Evolutionary conservation across 2,113 vertebrate genomes (phyloP), one percentile per base, ranked within the genome.

Genomic region (Synodontis membranacea): DNA sequence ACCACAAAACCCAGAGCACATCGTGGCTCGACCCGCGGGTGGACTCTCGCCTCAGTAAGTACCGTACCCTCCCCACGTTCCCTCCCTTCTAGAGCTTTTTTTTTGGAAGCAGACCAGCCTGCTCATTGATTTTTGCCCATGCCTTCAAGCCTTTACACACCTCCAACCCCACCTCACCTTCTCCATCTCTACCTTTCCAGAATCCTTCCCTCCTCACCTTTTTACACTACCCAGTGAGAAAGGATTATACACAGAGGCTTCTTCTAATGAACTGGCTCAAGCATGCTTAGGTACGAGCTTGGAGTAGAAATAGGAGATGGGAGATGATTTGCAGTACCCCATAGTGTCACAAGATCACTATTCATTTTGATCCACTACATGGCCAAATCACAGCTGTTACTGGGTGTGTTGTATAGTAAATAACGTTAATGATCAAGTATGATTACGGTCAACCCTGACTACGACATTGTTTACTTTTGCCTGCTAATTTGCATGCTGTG

Each of bases 1-100:
- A 92, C 90, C 91, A 93, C 91, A 93, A 92, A 91, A 89, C 89
- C 84, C 89, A 93, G 80, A 89, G 87, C 87, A 92, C 91, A 31
- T 92, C 90, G 58, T 93, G 92, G 92, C 88, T 93, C 64, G 87
- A 93, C 91, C 91, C 91, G 9, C 85, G 90, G 37, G 46, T 88
- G 88, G 91, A 90, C 52, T 75, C 86, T 78, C 88, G 46, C 31
- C 84, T 88, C 89, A 87, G 91, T 92, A 89, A 92, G 91, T 91
- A 91, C 80, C 54, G 46, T 75, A 75, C 64, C 44, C 52, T 72
- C 86, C 62, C 42, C 58, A 52, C 31, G 60, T 60, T 50, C 34
- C 84, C 52, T 31, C 44, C 46, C 86, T 50, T 37, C 19, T 37
- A 64, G 66, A 56, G 39, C 42, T 48, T 78, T 78, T 48, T 78